Conservation (phyloP, 2,888 invertebrate genomes). For the Euplagia quadripunctaria region DNA sequence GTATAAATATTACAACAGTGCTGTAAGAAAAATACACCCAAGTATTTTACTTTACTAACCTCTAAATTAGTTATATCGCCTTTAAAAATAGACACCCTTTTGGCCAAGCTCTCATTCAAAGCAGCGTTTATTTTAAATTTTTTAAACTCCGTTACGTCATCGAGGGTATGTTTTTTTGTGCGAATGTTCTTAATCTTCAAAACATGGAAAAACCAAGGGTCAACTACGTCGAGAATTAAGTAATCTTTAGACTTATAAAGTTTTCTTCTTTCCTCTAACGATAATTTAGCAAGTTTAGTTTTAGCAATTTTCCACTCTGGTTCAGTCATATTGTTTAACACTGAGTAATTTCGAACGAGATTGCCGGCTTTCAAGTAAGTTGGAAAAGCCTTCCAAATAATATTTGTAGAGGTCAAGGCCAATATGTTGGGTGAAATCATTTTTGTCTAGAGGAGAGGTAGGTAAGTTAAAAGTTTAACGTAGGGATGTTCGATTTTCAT, state of each 20-base stretch:
- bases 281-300: constrained; percentile 83
- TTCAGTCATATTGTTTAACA: constrained; percentile 72
- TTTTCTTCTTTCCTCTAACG: constrained; percentile 85
- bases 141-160: constrained; percentile 71
- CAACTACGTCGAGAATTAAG: constrained; percentile 76
- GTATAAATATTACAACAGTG: too few species aligned
- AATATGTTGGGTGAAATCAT: constrained; percentile 3
- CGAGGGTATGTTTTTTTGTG: constrained; percentile 70
- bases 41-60: constrained; percentile 64
- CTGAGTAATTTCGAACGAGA: constrained; percentile 49
- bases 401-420: constrained; percentile 26
- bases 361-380: constrained; percentile 23
- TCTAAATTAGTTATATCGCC: constrained; percentile 95
- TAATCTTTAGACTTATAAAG: constrained; percentile 77
- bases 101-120: constrained; percentile 79
- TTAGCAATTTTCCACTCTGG: constrained; percentile 83
- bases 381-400: constrained; percentile 34
- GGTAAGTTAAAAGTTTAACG: neutral
- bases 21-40: neutral
- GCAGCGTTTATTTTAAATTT: constrained; percentile 68
- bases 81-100: constrained; percentile 90
- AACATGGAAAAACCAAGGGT: constrained; percentile 87
- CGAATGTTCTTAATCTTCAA: constrained; percentile 69
- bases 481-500: too few species aligned
- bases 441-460: neutral